A percentile compares a stretch with the other conserved stretches of the same genome.
Conservation (phyloP, 2,888 invertebrate species). For the Acrobasis repandana region DNA sequence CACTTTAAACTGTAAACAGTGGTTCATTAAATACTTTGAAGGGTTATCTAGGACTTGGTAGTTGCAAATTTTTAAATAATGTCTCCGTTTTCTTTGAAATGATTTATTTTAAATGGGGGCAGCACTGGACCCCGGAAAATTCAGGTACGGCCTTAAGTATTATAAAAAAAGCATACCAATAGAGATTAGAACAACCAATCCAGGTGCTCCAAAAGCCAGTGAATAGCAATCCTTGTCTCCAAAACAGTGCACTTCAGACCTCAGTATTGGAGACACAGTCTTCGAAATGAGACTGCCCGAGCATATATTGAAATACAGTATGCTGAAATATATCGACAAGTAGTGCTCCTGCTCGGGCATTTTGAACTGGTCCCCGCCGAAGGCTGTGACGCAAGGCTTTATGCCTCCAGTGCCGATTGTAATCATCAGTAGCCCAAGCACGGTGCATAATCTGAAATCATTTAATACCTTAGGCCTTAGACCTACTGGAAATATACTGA, state of each 20-base stretch:
- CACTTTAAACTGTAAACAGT: no score
- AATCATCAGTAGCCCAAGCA: constrained; percentile 86
- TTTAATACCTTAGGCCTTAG: no score
- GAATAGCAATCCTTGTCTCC: constrained; percentile 86
- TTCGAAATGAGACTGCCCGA: constrained; percentile 88
- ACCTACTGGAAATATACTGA: no score
- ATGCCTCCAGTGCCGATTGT: constrained; percentile 91
- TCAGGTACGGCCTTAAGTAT: no score
- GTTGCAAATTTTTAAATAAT: no score
- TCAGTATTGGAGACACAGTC: constrained; percentile 87
- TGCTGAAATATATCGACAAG: constrained; percentile 87
- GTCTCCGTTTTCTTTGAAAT: no score
- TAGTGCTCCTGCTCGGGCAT: constrained; percentile 85
- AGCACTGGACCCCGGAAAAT: no score
- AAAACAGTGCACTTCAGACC: constrained; percentile 86
- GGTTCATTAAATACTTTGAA: no score
- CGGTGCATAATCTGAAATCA: constrained; percentile 80
- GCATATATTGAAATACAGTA: constrained; percentile 88
- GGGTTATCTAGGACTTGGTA: no score
- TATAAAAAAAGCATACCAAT: no score
- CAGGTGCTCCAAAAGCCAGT: constrained; percentile 90
- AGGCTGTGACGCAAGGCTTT: constrained; percentile 91
- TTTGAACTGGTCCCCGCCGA: constrained; percentile 91
- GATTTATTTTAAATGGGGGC: no score
- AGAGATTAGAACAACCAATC: constrained; percentile 86